phyloP scores from a whole-genome alignment of 2,888 invertebrate genomes.

The Hemaris fuciformis region DNA sequence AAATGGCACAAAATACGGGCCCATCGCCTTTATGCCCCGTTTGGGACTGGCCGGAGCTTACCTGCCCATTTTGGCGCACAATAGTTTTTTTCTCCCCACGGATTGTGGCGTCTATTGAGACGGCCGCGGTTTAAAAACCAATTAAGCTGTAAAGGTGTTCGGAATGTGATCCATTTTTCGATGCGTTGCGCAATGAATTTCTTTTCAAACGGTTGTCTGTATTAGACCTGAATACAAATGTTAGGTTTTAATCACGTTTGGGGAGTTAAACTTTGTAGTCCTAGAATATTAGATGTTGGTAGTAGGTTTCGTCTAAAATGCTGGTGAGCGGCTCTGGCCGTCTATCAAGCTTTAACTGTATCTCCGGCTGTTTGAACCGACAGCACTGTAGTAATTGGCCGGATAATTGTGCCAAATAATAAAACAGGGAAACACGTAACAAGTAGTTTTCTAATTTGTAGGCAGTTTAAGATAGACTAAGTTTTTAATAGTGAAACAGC shows the following conservation, averaged over 20 bases:
- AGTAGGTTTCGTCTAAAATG: too few species aligned
- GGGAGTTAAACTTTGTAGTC: background rate
- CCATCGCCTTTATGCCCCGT: constrained; percentile 17
- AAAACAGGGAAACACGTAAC: too few species aligned
- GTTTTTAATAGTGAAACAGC: too few species aligned
- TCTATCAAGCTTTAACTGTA: too few species aligned
- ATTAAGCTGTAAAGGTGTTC: constrained; percentile 59
- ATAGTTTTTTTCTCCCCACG: constrained; percentile 30
- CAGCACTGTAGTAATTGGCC: too few species aligned
- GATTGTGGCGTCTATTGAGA: constrained; percentile 42
- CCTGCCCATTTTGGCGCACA: constrained; percentile 38
- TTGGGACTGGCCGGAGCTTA: constrained; percentile 26
- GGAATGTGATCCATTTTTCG: constrained; percentile 5
- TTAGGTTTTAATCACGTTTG: background rate
- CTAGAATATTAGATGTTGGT: too few species aligned
- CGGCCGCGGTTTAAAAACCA: constrained; percentile 57
- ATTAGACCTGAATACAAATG: background rate
- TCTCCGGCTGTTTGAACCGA: too few species aligned
- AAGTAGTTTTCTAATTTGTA: too few species aligned
- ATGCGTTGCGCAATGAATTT: background rate
- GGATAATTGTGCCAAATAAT: too few species aligned
- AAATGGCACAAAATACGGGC: constrained; percentile 22
- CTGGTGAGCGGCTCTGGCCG: too few species aligned
- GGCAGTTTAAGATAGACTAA: too few species aligned
- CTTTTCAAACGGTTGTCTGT: background rate